Percentiles rank a stretch among this genome's conserved stretches.
These are phyloP conservation scores for Trochalopteron elliotii DNA, from an alignment of 2,113 vertebrate species.

Conservation along the genomic window DNA sequence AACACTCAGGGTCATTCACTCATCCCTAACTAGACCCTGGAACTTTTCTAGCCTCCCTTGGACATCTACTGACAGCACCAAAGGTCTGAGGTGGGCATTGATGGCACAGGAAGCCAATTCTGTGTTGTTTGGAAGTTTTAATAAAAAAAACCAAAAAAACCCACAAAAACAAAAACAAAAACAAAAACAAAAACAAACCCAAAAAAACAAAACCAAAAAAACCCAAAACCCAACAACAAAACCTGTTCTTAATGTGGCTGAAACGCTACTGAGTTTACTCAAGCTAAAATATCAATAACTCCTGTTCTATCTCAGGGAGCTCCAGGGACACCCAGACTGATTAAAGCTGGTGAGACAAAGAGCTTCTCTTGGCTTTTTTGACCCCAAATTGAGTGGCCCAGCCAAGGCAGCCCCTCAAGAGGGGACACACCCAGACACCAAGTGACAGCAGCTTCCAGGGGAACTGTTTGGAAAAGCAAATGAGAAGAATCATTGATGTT, in stretches of 20 bases:
- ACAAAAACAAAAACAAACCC: too few species aligned
- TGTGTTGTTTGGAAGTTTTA: not conserved
- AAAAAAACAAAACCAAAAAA: not conserved
- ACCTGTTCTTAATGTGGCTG: not conserved
- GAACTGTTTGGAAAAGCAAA: not conserved
- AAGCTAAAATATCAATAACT: not conserved
- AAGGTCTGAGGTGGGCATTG: not conserved
- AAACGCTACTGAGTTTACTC: not conserved
- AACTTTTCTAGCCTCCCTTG: not conserved
- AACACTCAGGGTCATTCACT: not conserved
- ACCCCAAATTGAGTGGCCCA: not conserved
- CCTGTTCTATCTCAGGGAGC: not conserved
- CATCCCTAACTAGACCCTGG: not conserved
- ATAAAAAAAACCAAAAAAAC: not conserved
- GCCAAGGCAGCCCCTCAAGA: not conserved
- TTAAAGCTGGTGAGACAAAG: not conserved
- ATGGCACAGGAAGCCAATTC: not conserved
- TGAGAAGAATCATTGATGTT: accelerated
- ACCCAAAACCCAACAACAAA: not conserved
- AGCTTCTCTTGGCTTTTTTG: not conserved
- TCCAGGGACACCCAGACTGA: not conserved
- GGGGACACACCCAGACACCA: not conserved
- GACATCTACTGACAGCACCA: accelerated
- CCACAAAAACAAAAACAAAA: too few species aligned
- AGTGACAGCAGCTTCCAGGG: accelerated